phyloP scores from a whole-genome alignment of 2,113 vertebrate genomes.

The Scomber japonicus region DNA sequence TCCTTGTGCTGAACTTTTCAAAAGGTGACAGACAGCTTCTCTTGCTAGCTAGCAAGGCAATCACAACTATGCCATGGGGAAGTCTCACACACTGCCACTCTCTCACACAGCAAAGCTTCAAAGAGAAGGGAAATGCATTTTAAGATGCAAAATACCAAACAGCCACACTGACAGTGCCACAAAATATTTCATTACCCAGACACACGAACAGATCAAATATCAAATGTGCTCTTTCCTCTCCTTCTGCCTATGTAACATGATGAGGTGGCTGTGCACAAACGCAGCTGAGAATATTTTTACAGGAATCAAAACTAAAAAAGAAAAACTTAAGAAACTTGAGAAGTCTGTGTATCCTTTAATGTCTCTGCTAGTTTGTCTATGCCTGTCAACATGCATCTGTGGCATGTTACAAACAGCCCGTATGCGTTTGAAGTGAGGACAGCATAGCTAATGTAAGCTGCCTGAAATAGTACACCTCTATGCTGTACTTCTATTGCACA shows the following conservation, averaged over 20 bases:
- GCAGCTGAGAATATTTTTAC: slow-evolving; percentile 72
- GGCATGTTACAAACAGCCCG: slow-evolving; percentile 55
- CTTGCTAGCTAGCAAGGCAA: slow-evolving; percentile 55
- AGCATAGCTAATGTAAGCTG: slow-evolving; percentile 67
- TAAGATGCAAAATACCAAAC: slow-evolving; percentile 75
- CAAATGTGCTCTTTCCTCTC: slow-evolving; percentile 62
- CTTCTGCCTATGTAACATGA: slow-evolving; percentile 72
- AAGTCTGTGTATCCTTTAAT: slow-evolving; percentile 73
- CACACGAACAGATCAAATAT: slow-evolving; percentile 73
- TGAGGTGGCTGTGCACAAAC: slow-evolving; percentile 63
- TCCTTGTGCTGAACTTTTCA: slow-evolving; percentile 80
- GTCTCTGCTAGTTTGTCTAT: slow-evolving; percentile 68
- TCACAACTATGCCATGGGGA: slow-evolving; percentile 60
- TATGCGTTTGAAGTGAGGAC: slow-evolving; percentile 76
- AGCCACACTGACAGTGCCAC: slow-evolving; percentile 62
- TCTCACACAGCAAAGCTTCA: slow-evolving; percentile 58
- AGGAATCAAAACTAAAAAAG: slow-evolving; percentile 61
- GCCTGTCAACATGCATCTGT: slow-evolving; percentile 74
- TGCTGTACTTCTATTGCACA: slow-evolving; percentile 29
- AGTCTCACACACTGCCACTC: slow-evolving; percentile 45
- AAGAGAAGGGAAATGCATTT: slow-evolving; percentile 65
- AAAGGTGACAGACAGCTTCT: slow-evolving; percentile 77
- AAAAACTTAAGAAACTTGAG: slow-evolving; percentile 72
- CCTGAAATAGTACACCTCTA: slow-evolving; percentile 64
- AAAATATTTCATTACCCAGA: slow-evolving; percentile 73